Percentiles rank a stretch among this genome's conserved stretches.
Conservation (phyloP, 2,888 invertebrate genomes). For the Drosophila diplacantha region DNA sequence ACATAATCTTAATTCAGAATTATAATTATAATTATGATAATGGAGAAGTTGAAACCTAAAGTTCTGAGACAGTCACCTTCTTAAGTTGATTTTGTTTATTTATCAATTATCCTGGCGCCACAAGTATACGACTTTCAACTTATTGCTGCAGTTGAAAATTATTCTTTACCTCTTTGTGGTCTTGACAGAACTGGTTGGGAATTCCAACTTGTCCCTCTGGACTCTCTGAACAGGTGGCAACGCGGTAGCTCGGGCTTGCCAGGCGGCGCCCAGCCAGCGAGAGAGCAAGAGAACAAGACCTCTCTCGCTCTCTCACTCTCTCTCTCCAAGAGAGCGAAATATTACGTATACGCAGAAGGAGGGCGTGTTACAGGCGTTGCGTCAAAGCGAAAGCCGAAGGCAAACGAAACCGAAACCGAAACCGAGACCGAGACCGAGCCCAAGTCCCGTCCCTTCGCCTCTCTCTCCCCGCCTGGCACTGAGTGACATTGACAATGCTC, state of each 20-base stretch:
- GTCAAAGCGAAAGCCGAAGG: conserved; percentile 40
- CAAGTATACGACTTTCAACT: too few species aligned
- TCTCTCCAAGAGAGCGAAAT: conserved; percentile 7
- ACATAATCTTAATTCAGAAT: too few species aligned
- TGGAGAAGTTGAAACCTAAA: too few species aligned
- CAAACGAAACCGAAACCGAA: conserved; percentile 35
- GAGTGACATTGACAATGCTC: conserved; percentile 56
- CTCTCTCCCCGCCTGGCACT: not conserved
- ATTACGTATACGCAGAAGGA: conserved; percentile 51
- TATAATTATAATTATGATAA: too few species aligned
- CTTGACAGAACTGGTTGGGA: not conserved
- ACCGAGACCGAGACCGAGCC: conserved; percentile 27
- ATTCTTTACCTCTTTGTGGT: not conserved
- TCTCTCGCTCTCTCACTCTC: too few species aligned
- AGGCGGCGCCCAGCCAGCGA: conserved; percentile 18
- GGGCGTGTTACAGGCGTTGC: conserved; percentile 44
- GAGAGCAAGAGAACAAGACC: not conserved
- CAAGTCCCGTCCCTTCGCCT: not conserved
- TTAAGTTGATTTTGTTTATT: not conserved
- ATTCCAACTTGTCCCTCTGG: not conserved
- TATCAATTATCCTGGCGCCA: too few species aligned
- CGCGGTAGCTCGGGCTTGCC: conserved; percentile 42
- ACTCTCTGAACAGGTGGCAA: conserved; percentile 1
- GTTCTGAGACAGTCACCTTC: not conserved
- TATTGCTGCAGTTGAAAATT: too few species aligned